Base-by-base conservation (phyloP, 2,797 vertebrate species). In the Dendrocincla fuliginosa region DNA sequence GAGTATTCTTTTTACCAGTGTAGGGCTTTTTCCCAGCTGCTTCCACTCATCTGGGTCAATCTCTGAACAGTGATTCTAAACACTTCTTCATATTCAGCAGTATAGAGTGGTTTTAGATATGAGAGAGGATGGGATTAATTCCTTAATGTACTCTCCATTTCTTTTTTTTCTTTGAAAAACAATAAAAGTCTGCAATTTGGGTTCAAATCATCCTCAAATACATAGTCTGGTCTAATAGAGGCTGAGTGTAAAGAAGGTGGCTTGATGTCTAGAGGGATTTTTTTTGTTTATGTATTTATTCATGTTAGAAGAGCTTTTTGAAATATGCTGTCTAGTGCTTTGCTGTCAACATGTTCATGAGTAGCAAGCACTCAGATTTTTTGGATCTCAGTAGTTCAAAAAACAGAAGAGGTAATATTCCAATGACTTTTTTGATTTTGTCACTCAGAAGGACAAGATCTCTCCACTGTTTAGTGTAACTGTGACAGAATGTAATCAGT, bases 201-300 rank as follows among this genome's bases (percentile, higher is more conserved):
- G 4, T 59, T 92, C 11, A 89, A 35, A 78, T 78, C 9, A 35
- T 56, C 39, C 46, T 86, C 28, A 75, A 28, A 49, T 53, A 74
- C 0, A 0, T 60, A 44, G 23, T 70, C 60, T 6, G 1, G 6
- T 74, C 55, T 89, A 42, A 42, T 5, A 83, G 37, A 28, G 22
- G 12, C 13, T 74, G 13, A 59, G 7, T 33, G 11, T 59, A 69
- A 84, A 79, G 47, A 57, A 52, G 28, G 8, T 73, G 39, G 24
- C 0, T 61, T 53, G 61, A 73, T 42, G 4, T 84, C 17, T 70
- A 11, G 35, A 84, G 30, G 22, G 11, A 19, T 19, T 32, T 23
- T n/a, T 50, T 78, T 87, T 78, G 19, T n/a, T 84, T 94, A 52
- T 50, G 13, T 33, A 60, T 79, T 87, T 67, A 59, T 84, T 84